Evolutionary conservation across 2,797 vertebrate species (phyloP).

Genomic region (Momotus momota): DNA sequence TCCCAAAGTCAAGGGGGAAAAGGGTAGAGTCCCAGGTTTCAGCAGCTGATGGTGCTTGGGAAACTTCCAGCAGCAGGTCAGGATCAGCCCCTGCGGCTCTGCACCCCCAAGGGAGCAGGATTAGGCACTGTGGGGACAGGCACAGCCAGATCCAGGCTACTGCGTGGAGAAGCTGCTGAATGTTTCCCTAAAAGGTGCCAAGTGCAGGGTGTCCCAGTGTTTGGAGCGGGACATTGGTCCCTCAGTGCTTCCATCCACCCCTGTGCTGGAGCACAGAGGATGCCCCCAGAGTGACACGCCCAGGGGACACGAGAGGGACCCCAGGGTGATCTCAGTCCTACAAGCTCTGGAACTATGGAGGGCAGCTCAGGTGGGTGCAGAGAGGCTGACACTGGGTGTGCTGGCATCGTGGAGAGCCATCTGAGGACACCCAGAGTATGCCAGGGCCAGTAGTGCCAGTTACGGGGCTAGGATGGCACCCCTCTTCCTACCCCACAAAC

Average conservation of each 20-base stretch:
- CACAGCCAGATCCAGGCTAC: rapidly evolving
- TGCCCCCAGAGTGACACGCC: rapidly evolving
- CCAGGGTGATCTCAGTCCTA: rapidly evolving
- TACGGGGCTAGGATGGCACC: not conserved
- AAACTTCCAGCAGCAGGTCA: not conserved
- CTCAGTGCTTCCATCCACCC: too few species aligned
- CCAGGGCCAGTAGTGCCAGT: not conserved
- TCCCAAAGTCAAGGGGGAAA: rapidly evolving
- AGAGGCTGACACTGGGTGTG: not conserved
- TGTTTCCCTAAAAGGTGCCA: not conserved
- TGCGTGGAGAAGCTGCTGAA: rapidly evolving
- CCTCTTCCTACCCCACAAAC: not conserved
- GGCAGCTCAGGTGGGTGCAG: rapidly evolving
- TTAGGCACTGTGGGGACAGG: rapidly evolving
- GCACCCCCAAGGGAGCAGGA: not conserved
- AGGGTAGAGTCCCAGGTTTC: not conserved
- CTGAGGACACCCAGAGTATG: not conserved
- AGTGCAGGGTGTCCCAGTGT: not conserved
- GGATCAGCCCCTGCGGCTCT: not conserved
- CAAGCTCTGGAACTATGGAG: rapidly evolving
- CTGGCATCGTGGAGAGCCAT: not conserved
- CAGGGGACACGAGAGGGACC: not conserved
- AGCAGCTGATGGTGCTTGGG: not conserved
- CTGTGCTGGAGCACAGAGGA: not conserved
- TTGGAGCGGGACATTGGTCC: not conserved